Conservation (phyloP, 2,797 vertebrate species). For the Manis crassicaudata region DNA sequence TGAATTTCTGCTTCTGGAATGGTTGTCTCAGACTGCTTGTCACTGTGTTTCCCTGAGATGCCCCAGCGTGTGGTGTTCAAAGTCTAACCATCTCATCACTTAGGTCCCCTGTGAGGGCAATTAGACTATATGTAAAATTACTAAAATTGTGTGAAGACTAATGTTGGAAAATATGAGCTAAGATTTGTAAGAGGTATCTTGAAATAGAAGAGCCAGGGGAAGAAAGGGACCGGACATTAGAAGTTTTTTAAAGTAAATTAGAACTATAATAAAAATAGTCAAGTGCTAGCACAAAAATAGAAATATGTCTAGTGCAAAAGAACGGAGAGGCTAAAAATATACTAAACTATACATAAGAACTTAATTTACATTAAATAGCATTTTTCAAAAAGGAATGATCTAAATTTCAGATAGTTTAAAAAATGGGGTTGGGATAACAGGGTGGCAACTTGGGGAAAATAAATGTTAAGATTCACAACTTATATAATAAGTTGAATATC, state of each 20-base stretch:
- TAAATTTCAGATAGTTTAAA: background rate
- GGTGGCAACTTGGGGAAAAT: background rate
- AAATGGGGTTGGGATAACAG: background rate
- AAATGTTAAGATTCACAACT: background rate
- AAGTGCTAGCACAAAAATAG: background rate
- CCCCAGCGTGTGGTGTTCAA: background rate
- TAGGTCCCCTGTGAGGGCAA: background rate
- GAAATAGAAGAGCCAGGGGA: background rate
- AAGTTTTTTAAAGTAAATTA: background rate
- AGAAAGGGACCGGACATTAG: background rate
- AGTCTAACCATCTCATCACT: background rate
- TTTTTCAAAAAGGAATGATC: background rate
- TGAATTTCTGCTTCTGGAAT: background rate
- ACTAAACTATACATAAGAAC: background rate
- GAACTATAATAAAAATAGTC: background rate
- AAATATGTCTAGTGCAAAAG: background rate
- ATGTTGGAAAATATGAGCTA: background rate
- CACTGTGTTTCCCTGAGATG: background rate
- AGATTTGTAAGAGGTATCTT: background rate
- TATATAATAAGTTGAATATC: background rate
- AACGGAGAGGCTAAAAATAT: background rate
- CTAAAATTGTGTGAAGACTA: background rate
- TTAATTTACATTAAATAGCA: background rate
- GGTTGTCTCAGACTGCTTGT: background rate
- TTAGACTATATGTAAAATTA: background rate